Evolutionary conservation across 1,140 invertebrate genomes (phyloP).

Genomic region (Magallana gigas): DNA sequence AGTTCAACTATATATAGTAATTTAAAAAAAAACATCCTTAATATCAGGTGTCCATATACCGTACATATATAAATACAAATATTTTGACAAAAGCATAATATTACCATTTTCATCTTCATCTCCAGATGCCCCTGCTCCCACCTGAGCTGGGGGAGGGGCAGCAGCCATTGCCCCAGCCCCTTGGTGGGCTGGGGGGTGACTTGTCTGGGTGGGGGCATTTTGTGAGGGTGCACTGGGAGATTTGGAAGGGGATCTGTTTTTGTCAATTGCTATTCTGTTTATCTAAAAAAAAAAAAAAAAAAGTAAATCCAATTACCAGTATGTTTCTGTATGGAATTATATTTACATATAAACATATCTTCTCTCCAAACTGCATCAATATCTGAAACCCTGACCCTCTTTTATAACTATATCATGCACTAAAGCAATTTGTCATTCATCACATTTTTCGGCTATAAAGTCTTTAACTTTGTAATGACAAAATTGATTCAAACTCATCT

Average conservation of each 20-base stretch:
- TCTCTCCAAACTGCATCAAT: too few relatives aligned
- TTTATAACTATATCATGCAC: too few relatives aligned
- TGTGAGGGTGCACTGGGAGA: neutral
- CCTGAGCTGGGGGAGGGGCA: constrained; percentile 17
- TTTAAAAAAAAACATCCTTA: neutral
- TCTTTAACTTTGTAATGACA: too few relatives aligned
- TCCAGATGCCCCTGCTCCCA: constrained; percentile 30
- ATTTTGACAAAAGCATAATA: too few relatives aligned
- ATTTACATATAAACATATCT: too few relatives aligned
- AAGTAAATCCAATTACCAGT: too few relatives aligned
- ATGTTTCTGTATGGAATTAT: too few relatives aligned
- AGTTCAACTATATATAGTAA: too few relatives aligned
- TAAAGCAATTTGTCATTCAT: too few relatives aligned
- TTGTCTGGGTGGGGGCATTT: constrained; percentile 23
- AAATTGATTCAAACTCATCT: too few relatives aligned
- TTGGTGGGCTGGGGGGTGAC: neutral
- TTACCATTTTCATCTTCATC: constrained; percentile 36
- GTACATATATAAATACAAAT: neutral
- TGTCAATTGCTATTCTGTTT: neutral
- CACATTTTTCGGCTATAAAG: too few relatives aligned
- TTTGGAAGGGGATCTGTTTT: neutral
- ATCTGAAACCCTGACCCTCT: too few relatives aligned
- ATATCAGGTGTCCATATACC: neutral
- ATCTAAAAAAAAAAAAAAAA: neutral
- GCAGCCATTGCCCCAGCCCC: constrained; percentile 25